These are phyloP conservation scores for Motacilla tschutschensis DNA, from an alignment of 2,113 vertebrate species.

Conservation along the genomic window DNA sequence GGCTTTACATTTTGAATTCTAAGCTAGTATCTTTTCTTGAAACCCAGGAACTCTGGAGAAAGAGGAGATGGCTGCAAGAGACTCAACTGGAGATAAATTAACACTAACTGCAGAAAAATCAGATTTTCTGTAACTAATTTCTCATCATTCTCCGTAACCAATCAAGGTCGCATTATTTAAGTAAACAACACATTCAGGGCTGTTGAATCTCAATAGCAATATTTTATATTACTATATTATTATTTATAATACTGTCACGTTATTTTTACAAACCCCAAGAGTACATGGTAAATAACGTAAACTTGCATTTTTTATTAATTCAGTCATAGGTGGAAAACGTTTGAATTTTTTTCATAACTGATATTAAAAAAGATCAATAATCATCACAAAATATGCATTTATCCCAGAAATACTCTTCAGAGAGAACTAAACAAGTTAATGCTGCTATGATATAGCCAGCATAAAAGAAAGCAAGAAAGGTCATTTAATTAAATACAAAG, in stretches of 20 bases:
- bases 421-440: neutral
- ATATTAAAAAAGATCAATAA: neutral
- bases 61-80: neutral
- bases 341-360: neutral
- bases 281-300: neutral
- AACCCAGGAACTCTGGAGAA: neutral
- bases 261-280: neutral
- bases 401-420: neutral
- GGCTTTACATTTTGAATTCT: neutral
- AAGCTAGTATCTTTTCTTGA: neutral
- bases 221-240: neutral
- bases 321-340: neutral
- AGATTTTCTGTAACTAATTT: neutral
- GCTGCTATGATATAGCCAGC: neutral
- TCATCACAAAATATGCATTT: neutral
- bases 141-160: neutral
- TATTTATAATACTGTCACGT: neutral
- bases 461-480: neutral
- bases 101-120: neutral
- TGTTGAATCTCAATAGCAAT: neutral
- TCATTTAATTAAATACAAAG: neutral
- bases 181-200: neutral
- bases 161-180: neutral
- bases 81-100: neutral
- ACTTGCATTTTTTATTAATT: neutral